phyloP scores from a whole-genome alignment of 2,888 invertebrate species.

The Drosophila conformis region DNA sequence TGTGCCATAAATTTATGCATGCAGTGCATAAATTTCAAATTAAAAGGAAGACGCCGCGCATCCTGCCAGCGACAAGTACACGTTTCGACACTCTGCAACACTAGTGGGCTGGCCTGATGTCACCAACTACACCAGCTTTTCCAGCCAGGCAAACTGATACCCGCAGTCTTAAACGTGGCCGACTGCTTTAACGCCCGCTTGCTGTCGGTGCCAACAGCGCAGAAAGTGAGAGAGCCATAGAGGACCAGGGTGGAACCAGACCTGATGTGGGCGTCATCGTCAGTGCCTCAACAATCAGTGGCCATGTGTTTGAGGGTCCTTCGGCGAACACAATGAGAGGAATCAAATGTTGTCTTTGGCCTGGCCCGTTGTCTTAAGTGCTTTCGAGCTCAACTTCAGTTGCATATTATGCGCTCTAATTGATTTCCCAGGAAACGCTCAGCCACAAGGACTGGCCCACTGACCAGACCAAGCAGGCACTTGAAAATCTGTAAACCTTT shows the following conservation, averaged over 20 bases:
- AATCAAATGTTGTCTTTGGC: slow-evolving; percentile 50
- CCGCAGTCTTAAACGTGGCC: slow-evolving; percentile 40
- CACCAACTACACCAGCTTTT: slow-evolving; percentile 9
- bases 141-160: slow-evolving; percentile 21
- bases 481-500: slow-evolving; percentile 20
- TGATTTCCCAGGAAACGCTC: slow-evolving; percentile 56
- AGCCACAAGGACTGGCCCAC: slow-evolving; percentile 33
- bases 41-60: slow-evolving; percentile 70
- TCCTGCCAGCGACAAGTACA: slow-evolving; percentile 77
- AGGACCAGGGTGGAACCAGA: slow-evolving; percentile 2
- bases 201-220: slow-evolving; percentile 49
- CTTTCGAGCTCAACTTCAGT: slow-evolving; percentile 48
- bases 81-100: slow-evolving; percentile 80
- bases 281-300: slow-evolving; percentile 41
- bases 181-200: slow-evolving; percentile 41
- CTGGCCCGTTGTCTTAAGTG: slow-evolving; percentile 43
- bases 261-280: slow-evolving; percentile 47
- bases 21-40: slow-evolving; percentile 79
- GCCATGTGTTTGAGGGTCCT: slow-evolving; percentile 30
- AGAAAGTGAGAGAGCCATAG: background rate
- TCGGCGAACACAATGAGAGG: slow-evolving; percentile 43
- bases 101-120: slow-evolving; percentile 38
- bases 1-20: slow-evolving; percentile 79
- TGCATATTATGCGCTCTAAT: slow-evolving; percentile 69
- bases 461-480: slow-evolving; percentile 4